A percentile compares a stretch with the other conserved stretches of the same genome.
These are phyloP conservation scores for Eurytoma adleriae DNA, from an alignment of 2,888 invertebrate species.

Conservation along the genomic window DNA sequence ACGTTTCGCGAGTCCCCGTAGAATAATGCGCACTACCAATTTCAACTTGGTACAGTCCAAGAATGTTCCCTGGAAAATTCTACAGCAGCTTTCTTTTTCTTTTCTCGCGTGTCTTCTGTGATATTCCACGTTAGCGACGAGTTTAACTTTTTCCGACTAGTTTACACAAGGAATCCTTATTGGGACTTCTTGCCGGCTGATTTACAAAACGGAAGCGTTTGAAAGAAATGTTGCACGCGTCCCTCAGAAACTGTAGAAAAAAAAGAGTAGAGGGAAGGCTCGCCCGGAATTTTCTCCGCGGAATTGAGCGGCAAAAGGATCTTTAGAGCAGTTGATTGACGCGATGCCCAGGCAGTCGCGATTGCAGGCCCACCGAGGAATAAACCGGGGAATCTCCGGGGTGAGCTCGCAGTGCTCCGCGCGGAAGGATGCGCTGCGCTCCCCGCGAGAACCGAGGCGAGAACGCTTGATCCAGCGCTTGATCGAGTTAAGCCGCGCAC, in stretches of 20 bases:
- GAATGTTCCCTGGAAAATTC: too few species aligned
- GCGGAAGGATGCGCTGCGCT: background rate
- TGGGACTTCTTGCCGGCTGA: too few species aligned
- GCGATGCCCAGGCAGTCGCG: background rate
- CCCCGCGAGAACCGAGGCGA: background rate
- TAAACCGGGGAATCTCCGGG: background rate
- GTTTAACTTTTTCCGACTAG: too few species aligned
- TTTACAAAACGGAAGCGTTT: too few species aligned
- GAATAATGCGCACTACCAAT: too few species aligned
- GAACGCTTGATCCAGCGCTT: slow-evolving; percentile 41
- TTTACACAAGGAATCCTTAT: too few species aligned
- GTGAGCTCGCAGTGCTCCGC: background rate
- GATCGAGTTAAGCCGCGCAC: slow-evolving; percentile 65
- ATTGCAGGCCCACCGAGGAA: background rate
- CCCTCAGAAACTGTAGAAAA: background rate
- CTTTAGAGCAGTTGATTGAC: slow-evolving; percentile 48
- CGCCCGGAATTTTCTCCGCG: slow-evolving; percentile 30
- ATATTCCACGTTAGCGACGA: too few species aligned
- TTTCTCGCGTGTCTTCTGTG: too few species aligned
- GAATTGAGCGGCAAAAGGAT: slow-evolving; percentile 30
- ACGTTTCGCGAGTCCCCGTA: too few species aligned
- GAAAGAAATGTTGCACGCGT: background rate
- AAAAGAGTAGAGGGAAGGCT: background rate
- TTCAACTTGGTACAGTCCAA: too few species aligned
- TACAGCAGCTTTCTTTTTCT: too few species aligned